A percentile compares a stretch with the other conserved stretches of the same genome.
Evolutionary conservation across 2,113 vertebrate genomes (phyloP).

Genomic region (Talpa occidentalis): DNA sequence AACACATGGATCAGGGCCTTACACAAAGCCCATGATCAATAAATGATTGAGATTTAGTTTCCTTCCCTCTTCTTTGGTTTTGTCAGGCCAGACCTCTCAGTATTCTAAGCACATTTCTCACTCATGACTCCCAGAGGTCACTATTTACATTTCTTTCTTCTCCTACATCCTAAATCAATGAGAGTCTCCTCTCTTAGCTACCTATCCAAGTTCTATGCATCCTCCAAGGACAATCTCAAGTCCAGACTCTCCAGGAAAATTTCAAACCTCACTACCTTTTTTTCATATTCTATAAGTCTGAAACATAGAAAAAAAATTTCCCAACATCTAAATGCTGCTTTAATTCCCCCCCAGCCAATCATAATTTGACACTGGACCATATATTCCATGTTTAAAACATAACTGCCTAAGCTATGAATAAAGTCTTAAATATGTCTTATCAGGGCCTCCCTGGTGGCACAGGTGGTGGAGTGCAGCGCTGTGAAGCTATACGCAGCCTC

Average conservation of each 20-base stretch:
- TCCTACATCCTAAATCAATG: not conserved
- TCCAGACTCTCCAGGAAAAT: not conserved
- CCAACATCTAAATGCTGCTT: not conserved
- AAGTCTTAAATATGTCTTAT: not conserved
- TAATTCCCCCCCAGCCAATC: not conserved
- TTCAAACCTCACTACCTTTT: not conserved
- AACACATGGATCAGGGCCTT: not conserved
- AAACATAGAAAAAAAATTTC: not conserved
- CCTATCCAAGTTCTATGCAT: not conserved
- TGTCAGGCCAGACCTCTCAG: not conserved
- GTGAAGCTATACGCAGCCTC: too few species aligned
- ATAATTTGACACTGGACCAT: not conserved
- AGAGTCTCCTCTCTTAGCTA: not conserved
- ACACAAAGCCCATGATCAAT: not conserved
- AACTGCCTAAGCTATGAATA: not conserved
- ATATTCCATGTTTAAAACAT: not conserved
- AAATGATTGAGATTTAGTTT: not conserved
- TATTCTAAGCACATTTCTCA: not conserved
- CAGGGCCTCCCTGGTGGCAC: too few species aligned
- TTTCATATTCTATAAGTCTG: not conserved
- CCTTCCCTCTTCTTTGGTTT: not conserved
- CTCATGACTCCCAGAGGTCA: not conserved
- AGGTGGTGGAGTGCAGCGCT: too few species aligned
- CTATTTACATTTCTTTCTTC: not conserved
- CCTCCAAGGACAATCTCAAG: not conserved